A percentile compares a stretch with the other conserved stretches of the same genome.
Conservation (phyloP, 1,140 invertebrate genomes). For the Brachionus rubens region DNA sequence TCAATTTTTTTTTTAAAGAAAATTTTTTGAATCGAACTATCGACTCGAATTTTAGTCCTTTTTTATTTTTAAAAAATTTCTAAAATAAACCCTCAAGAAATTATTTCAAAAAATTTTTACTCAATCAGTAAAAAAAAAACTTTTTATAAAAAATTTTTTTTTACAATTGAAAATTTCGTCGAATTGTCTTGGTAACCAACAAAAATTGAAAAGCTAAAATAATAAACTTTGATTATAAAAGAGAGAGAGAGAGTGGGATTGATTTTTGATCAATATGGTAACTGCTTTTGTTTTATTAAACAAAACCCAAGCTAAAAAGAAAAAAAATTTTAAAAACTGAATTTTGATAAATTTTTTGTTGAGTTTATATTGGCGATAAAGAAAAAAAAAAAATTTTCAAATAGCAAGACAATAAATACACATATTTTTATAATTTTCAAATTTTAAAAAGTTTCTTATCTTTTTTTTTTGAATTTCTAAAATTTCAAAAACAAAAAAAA, state of each 20-base stretch:
- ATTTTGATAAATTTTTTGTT: no score
- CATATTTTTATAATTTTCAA: constrained; percentile 20
- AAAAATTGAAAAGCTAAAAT: not conserved
- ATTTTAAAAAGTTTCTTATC: not conserved
- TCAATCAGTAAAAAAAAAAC: not conserved
- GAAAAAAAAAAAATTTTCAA: no score
- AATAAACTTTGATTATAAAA: not conserved
- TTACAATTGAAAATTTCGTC: no score
- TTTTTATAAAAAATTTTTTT: no score
- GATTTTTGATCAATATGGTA: no score
- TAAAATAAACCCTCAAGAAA: no score
- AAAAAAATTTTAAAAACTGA: no score
- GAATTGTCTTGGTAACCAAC: constrained; percentile 29
- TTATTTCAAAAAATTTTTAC: no score
- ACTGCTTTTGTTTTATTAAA: no score
- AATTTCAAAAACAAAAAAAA: constrained; percentile 11
- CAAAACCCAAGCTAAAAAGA: no score
- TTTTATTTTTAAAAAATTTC: constrained; percentile 13
- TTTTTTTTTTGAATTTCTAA: constrained; percentile 30
- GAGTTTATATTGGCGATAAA: no score
- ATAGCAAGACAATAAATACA: constrained; percentile 7
- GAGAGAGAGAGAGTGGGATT: no score
- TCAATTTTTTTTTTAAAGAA: not conserved
- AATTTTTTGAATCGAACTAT: constrained; percentile 25
- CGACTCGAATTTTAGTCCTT: constrained; percentile 40